phyloP scores from a whole-genome alignment of 1,140 invertebrate species.

The Acromyrmex heyeri region DNA sequence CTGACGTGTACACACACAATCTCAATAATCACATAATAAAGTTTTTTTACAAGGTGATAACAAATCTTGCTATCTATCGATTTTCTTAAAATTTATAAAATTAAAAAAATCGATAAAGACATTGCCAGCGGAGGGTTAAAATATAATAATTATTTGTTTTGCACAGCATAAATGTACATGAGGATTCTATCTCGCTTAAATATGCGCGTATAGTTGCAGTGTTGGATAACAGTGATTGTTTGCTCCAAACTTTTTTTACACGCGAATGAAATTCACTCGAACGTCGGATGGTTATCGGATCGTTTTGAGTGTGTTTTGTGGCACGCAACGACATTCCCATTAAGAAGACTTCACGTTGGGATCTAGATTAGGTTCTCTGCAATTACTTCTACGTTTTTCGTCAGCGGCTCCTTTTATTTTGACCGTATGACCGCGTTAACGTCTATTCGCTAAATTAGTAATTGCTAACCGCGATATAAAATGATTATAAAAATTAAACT shows the following conservation, averaged over 20 bases:
- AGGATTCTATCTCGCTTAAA: conserved; percentile 20
- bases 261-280: conserved; percentile 60
- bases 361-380: conserved; percentile 57
- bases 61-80: no score
- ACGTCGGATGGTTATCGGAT: conserved; percentile 63
- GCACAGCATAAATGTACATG: not conserved
- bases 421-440: conserved; percentile 38
- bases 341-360: conserved; percentile 60
- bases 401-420: conserved; percentile 45
- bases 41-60: no score
- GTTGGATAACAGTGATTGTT: conserved; percentile 45
- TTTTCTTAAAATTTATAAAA: no score
- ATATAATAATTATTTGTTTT: not conserved
- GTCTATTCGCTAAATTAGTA: conserved; percentile 58
- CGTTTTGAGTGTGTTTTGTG: conserved; percentile 40
- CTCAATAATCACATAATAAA: no score
- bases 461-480: conserved; percentile 20
- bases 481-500: not conserved
- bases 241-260: conserved; percentile 67
- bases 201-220: not conserved
- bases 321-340: conserved; percentile 68
- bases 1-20: no score
- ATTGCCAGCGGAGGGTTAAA: no score
- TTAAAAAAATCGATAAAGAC: no score
- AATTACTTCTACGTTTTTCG: conserved; percentile 66